Evolutionary conservation across 2,113 vertebrate genomes (phyloP), one percentile per base, ranked within the genome.

Genomic region (Manacus vitellinus): DNA sequence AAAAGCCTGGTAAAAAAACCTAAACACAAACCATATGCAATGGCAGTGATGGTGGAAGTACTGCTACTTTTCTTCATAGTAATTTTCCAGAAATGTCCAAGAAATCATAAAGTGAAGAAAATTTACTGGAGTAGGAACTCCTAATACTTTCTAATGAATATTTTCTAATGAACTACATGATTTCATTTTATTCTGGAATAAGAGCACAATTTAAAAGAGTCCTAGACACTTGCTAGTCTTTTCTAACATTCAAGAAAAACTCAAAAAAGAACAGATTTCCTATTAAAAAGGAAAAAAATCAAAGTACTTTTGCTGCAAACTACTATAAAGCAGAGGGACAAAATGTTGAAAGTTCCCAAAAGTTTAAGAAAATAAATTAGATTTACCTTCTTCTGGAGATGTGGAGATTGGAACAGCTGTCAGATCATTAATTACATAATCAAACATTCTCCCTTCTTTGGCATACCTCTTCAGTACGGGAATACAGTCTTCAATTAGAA

Each of bases 401-500:
- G 99, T 99, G 65, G 99, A 99, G 97, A 99, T 99, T 43, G 99
- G 99, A 94, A 99, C 98, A 94, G 99, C 99, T 14, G 99, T 99
- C 94, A 99, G 98, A 98, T 99, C 99, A 97, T 99, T 99, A 96
- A 99, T 99, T 93, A 99, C 99, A 75, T 99, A 99, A 98, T 99
- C 99, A 97, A 99, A 99, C 76, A 96, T 98, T 97, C 98, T 99
- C 95, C 99, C 99, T 97, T 99, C 99, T 98, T 98, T 98, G 92
- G 98, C 99, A 94, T 99, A 99, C 96, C 98, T 99, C 98, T 99
- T 99, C 97, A 99, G 97, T 76, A 99, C 98, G 1, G 99, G 99
- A 97, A 99, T 99, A 95, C 99, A 99, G 96, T 99, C 99, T 95
- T 99, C 98, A 70, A 99, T 99, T 46, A 99, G 97, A 96, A 99